Evolutionary conservation across 2,797 vertebrate genomes (phyloP).

Genomic region (Semotilus atromaculatus): DNA sequence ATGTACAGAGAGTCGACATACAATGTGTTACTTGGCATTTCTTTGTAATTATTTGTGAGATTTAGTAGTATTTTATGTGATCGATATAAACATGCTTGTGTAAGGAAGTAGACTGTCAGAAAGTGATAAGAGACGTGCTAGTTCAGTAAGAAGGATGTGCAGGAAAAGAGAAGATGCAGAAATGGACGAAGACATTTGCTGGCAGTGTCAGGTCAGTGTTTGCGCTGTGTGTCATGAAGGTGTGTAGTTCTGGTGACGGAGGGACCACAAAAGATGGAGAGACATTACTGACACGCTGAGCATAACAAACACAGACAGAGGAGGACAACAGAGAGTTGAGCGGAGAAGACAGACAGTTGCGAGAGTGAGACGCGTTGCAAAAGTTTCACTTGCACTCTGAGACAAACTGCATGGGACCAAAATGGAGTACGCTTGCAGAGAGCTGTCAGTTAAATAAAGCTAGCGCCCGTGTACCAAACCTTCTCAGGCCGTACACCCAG

Average conservation of each 20-base stretch:
- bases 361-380: slow-evolving; percentile 13
- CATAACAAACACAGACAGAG: slow-evolving; percentile 40
- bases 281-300: slow-evolving; percentile 25
- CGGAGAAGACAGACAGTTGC: slow-evolving; percentile 24
- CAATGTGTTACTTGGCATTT: neutral
- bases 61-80: neutral
- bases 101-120: too few relatives aligned
- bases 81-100: neutral
- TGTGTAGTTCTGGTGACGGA: slow-evolving; percentile 12
- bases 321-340: slow-evolving; percentile 22
- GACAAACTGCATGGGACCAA: neutral
- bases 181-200: neutral
- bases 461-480: neutral
- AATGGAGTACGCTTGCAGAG: neutral
- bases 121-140: neutral
- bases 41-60: neutral
- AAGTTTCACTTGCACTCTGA: slow-evolving; percentile 1
- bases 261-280: slow-evolving; percentile 17
- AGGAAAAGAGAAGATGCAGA: neutral
- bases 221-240: slow-evolving; percentile 37
- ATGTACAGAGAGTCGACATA: neutral
- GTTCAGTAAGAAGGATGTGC: slow-evolving; percentile 3
- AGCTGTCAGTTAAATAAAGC: slow-evolving; percentile 28
- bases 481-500: neutral
- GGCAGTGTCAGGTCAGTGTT: slow-evolving; percentile 30